Conservation (phyloP, 2,888 invertebrate species). For the Netelia virgata region DNA sequence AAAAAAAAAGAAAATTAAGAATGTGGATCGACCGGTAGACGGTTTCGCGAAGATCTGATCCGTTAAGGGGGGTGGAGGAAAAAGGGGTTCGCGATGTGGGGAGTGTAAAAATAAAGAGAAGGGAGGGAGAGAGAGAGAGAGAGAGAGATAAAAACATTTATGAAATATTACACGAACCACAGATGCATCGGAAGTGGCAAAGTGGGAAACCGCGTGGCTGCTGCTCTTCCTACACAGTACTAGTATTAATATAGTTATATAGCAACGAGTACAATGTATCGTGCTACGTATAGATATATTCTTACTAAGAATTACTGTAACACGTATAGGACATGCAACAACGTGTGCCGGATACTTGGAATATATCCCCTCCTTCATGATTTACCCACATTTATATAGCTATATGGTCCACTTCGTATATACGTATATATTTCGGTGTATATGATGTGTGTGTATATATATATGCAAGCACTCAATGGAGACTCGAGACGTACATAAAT, state of each 20-base stretch:
- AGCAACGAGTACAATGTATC: neutral
- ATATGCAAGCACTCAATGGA: slow-evolving; percentile 1
- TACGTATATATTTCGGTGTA: neutral
- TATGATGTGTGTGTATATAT: neutral
- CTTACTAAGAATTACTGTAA: neutral
- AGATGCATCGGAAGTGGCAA: slow-evolving; percentile 65
- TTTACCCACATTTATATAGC: too few species aligned
- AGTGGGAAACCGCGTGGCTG: slow-evolving; percentile 48
- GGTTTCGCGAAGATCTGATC: slow-evolving; percentile 29
- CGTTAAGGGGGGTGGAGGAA: neutral
- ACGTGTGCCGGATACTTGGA: slow-evolving; percentile 26
- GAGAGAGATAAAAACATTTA: slow-evolving; percentile 14
- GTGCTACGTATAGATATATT: neutral
- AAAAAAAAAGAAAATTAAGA: too few species aligned
- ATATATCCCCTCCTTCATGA: neutral
- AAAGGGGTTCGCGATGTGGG: slow-evolving; percentile 10
- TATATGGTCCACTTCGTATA: too few species aligned
- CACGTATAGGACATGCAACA: slow-evolving; percentile 1
- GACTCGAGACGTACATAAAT: slow-evolving; percentile 55
- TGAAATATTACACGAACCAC: slow-evolving; percentile 45
- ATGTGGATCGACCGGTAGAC: slow-evolving; percentile 2
- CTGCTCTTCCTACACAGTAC: neutral
- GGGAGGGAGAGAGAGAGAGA: neutral
- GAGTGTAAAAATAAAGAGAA: neutral
- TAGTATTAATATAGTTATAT: slow-evolving; percentile 27